Conservation (phyloP, 2,797 vertebrate genomes). For the Gastrophryne carolinensis region DNA sequence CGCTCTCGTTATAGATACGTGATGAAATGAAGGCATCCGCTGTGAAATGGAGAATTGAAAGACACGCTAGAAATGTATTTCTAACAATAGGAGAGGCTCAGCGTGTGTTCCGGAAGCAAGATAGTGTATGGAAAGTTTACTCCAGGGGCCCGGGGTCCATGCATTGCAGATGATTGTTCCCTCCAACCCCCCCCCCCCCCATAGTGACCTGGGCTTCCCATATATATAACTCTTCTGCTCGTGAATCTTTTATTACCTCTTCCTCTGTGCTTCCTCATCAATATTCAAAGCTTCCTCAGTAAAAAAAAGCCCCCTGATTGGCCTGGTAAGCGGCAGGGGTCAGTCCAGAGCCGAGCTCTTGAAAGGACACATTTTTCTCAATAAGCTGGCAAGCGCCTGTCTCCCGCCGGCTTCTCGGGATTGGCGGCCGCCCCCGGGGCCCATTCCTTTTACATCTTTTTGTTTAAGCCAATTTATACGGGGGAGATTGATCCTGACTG, state of each 20-base stretch:
- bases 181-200: background rate
- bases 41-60: background rate
- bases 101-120: background rate
- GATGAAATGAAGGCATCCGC: background rate
- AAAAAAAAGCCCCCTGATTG: slow-evolving; percentile 47
- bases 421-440: slow-evolving; percentile 29
- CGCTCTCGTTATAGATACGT: no score
- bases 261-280: slow-evolving; percentile 37
- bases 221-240: slow-evolving; percentile 43
- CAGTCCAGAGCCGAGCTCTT: slow-evolving; percentile 32
- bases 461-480: slow-evolving; percentile 43
- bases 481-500: slow-evolving; percentile 33
- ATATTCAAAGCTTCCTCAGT: slow-evolving; percentile 41
- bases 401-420: slow-evolving; percentile 21
- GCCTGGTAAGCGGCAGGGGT: slow-evolving; percentile 32
- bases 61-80: background rate
- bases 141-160: background rate
- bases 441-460: slow-evolving; percentile 32
- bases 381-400: slow-evolving; percentile 33
- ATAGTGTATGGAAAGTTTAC: background rate
- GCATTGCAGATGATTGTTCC: background rate
- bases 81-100: slow-evolving; percentile 18
- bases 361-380: slow-evolving; percentile 47
- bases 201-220: slow-evolving; percentile 14
- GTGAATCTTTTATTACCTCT: slow-evolving; percentile 49